Conservation (phyloP, 2,113 vertebrate genomes). For the Erythrolamprus reginae region DNA sequence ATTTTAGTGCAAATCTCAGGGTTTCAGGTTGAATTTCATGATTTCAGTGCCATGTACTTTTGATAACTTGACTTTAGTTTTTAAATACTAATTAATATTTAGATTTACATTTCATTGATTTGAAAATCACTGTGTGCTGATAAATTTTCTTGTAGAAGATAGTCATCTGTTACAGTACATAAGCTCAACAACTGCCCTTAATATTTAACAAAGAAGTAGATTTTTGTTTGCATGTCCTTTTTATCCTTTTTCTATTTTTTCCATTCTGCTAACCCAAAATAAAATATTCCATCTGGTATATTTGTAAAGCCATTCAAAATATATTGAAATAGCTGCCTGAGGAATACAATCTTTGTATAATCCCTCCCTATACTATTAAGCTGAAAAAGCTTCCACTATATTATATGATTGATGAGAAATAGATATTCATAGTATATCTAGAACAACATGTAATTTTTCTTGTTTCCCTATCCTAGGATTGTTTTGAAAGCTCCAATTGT, state of each 20-base stretch:
- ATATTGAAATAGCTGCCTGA: slow-evolving; percentile 8
- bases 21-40: slow-evolving; percentile 14
- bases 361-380: slow-evolving; percentile 30
- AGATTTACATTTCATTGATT: slow-evolving; percentile 47
- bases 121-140: slow-evolving; percentile 36
- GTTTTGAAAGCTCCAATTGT: background rate
- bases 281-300: slow-evolving; percentile 12
- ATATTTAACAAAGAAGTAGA: slow-evolving; percentile 46
- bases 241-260: slow-evolving; percentile 9
- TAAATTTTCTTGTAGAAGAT: slow-evolving; percentile 49
- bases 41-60: slow-evolving; percentile 19
- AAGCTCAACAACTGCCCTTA: slow-evolving; percentile 43
- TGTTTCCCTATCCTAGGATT: background rate
- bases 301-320: background rate
- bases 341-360: slow-evolving; percentile 15
- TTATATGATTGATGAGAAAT: slow-evolving; percentile 2
- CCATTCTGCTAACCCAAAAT: slow-evolving; percentile 14
- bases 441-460: background rate
- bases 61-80: slow-evolving; percentile 27
- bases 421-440: slow-evolving; percentile 5
- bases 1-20: slow-evolving; percentile 10
- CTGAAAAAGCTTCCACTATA: background rate
- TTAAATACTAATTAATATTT: slow-evolving; percentile 63
- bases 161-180: slow-evolving; percentile 45
- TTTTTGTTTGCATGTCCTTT: slow-evolving; percentile 34